A percentile compares a stretch with the other conserved stretches of the same genome.
Conservation (phyloP, 2,113 vertebrate species). For the Pachyramphus minor region DNA sequence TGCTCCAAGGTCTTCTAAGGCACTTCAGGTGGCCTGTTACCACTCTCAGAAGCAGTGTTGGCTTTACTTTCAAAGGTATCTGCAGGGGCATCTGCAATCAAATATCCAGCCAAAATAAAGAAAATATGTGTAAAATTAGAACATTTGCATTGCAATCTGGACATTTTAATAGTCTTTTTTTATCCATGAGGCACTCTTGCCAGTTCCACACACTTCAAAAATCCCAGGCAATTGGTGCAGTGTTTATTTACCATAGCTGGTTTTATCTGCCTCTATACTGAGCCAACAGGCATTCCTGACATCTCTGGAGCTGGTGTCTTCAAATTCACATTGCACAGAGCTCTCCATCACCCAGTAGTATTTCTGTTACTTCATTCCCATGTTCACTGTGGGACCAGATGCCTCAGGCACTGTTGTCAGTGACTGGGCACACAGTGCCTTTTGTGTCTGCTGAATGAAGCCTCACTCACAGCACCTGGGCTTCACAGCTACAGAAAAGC, state of each 20-base stretch:
- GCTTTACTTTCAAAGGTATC: neutral
- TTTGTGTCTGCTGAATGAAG: neutral
- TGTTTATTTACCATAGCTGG: neutral
- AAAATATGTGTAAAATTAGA: neutral
- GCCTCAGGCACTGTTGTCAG: neutral
- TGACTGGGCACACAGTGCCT: neutral
- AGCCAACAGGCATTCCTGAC: neutral
- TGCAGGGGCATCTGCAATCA: neutral
- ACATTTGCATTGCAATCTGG: neutral
- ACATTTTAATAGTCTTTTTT: neutral
- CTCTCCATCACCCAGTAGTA: neutral
- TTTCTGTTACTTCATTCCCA: neutral
- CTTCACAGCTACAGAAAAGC: neutral
- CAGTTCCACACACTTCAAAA: neutral
- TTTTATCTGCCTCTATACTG: neutral
- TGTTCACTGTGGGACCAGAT: neutral
- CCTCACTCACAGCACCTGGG: neutral
- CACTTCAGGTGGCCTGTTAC: neutral
- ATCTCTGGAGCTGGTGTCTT: neutral
- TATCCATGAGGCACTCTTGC: neutral
- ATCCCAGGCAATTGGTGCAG: neutral
- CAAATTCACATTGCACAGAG: neutral
- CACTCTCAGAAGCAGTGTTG: neutral
- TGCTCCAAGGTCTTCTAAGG: neutral
- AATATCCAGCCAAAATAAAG: neutral